Conservation (phyloP, 2,113 vertebrate species). For the Gymnobelideus leadbeateri region DNA sequence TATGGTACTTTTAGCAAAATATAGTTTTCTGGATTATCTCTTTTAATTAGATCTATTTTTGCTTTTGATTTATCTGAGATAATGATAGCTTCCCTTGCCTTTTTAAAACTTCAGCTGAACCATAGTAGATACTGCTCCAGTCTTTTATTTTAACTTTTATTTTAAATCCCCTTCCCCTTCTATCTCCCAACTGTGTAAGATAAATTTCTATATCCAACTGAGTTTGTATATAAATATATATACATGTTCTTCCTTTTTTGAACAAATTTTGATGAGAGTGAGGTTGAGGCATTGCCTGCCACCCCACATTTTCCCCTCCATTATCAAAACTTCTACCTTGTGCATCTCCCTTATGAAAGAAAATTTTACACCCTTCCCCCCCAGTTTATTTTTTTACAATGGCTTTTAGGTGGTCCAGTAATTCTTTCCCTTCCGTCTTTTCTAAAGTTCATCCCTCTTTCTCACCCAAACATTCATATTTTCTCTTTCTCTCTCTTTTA, state of each 20-base stretch:
- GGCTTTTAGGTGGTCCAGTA: background rate
- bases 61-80: background rate
- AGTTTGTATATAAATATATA: too few relatives aligned
- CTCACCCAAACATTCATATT: background rate
- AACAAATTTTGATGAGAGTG: background rate
- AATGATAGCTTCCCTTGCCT: background rate
- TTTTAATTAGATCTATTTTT: background rate
- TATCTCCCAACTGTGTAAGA: background rate
- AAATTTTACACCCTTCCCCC: background rate
- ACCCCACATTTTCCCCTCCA: background rate
- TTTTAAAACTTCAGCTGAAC: background rate
- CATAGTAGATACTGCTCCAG: background rate
- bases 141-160: background rate
- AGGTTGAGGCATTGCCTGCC: background rate
- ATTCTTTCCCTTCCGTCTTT: background rate
- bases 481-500: too few relatives aligned
- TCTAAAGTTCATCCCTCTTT: background rate
- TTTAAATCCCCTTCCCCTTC: background rate
- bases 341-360: background rate
- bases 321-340: background rate
- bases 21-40: background rate
- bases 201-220: background rate
- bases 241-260: background rate
- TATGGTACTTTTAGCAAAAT: background rate
- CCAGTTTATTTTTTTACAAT: background rate